These are phyloP conservation scores for Tupaia tana DNA, from an alignment of 2,113 vertebrate species.

Conservation along the genomic window DNA sequence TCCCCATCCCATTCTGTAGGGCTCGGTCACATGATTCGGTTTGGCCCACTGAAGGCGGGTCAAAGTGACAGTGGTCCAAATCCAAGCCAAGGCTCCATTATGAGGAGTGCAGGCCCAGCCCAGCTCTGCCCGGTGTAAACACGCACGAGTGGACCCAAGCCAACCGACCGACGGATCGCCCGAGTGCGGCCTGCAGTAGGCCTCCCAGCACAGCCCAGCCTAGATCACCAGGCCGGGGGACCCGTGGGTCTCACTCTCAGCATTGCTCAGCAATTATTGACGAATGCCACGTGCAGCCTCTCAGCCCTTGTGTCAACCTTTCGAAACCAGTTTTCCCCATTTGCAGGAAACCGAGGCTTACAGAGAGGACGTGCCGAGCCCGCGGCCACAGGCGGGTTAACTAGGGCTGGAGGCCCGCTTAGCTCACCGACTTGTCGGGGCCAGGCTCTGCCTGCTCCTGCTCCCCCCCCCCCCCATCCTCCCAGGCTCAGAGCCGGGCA, in stretches of 20 bases:
- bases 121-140: background rate
- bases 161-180: background rate
- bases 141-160: no score
- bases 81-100: background rate
- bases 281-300: background rate
- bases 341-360: background rate
- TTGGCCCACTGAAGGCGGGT: background rate
- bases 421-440: background rate
- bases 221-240: no score
- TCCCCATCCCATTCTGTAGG: background rate
- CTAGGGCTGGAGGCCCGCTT: background rate
- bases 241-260: background rate
- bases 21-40: background rate
- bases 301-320: background rate
- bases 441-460: background rate
- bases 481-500: background rate
- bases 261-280: background rate
- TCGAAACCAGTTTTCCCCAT: background rate
- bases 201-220: no score
- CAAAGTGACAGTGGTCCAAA: no score
- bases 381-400: background rate
- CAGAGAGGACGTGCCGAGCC: background rate
- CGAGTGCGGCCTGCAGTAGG: background rate
- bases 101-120: background rate
- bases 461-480: background rate